A percentile compares a stretch with the other conserved stretches of the same genome.
phyloP scores from a whole-genome alignment of 2,888 invertebrate species.

The Aspidiotus rigidus region DNA sequence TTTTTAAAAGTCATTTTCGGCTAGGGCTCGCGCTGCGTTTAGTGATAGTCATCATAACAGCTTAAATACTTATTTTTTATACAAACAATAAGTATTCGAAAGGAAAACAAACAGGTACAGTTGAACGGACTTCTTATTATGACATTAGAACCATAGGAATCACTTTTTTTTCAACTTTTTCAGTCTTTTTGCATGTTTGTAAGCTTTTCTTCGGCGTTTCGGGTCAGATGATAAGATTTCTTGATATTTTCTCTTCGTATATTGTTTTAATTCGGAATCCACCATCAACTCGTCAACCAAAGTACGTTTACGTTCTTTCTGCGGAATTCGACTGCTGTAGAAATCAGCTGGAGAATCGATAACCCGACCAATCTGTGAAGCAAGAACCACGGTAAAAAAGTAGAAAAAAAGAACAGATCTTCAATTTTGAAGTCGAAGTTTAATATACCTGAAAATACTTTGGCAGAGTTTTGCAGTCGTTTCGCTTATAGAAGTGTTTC shows the following conservation, averaged over 20 bases:
- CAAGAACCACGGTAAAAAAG: constrained; percentile 18
- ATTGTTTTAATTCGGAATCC: constrained; percentile 74
- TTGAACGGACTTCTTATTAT: too few relatives aligned
- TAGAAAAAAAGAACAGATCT: background rate
- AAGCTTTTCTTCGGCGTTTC: constrained; percentile 60
- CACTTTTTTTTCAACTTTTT: constrained; percentile 53
- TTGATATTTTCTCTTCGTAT: constrained; percentile 69
- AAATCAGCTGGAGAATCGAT: constrained; percentile 80
- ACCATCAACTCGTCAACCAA: constrained; percentile 88
- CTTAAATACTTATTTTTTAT: too few relatives aligned
- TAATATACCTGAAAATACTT: constrained; percentile 79
- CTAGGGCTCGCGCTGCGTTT: too few relatives aligned
- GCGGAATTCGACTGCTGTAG: constrained; percentile 71
- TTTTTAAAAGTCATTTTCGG: too few relatives aligned
- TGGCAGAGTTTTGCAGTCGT: constrained; percentile 73
- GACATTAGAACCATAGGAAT: too few relatives aligned
- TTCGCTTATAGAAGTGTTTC: constrained; percentile 90
- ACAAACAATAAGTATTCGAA: too few relatives aligned
- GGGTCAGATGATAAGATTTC: constrained; percentile 64
- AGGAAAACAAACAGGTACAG: too few relatives aligned
- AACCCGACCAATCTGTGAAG: constrained; percentile 60
- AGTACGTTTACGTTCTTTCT: constrained; percentile 76
- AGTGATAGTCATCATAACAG: too few relatives aligned
- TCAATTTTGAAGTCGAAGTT: background rate
- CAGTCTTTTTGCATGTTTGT: constrained; percentile 56